These are phyloP conservation scores for Astyanax mexicanus DNA, from an alignment of 2,797 vertebrate species.

Conservation along the genomic window DNA sequence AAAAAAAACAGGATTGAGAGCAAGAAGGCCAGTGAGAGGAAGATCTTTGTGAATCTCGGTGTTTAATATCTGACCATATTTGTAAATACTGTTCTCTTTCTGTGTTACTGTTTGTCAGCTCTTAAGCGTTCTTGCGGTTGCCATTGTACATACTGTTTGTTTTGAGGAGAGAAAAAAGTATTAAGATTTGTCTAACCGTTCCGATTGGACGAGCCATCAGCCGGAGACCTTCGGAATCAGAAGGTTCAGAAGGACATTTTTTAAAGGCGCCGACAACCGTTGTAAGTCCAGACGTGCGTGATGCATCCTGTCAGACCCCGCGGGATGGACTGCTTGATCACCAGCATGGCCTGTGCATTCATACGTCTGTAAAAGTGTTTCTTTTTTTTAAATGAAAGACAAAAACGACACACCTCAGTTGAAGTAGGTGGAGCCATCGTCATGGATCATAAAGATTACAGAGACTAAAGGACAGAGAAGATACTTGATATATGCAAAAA, in stretches of 20 bases:
- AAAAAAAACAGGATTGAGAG: slow-evolving; percentile 84
- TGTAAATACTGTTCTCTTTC: slow-evolving; percentile 98
- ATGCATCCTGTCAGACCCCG: background rate
- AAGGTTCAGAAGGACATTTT: slow-evolving; percentile 8
- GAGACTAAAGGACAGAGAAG: slow-evolving; percentile 65
- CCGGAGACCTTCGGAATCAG: slow-evolving; percentile 18
- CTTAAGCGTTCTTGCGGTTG: slow-evolving; percentile 86
- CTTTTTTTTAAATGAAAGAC: no score
- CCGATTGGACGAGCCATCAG: slow-evolving; percentile 13
- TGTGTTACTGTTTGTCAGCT: slow-evolving; percentile 90
- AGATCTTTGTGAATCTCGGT: slow-evolving; percentile 81
- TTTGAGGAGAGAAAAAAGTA: slow-evolving; percentile 5
- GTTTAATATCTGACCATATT: slow-evolving; percentile 85
- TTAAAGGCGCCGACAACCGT: background rate
- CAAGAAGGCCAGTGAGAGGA: slow-evolving; percentile 83
- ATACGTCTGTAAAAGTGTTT: background rate
- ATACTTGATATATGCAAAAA: slow-evolving; percentile 83
- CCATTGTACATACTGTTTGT: slow-evolving; percentile 66
- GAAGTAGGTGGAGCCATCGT: slow-evolving; percentile 22
- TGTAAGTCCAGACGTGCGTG: slow-evolving; percentile 1
- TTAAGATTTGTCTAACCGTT: slow-evolving; percentile 33
- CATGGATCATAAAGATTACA: slow-evolving; percentile 5
- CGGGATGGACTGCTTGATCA: slow-evolving; percentile 46
- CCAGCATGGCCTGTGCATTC: slow-evolving; percentile 46
- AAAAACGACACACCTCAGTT: slow-evolving; percentile 31